Percentiles rank a stretch among this genome's conserved stretches.
Evolutionary conservation across 2,888 invertebrate genomes (phyloP).

Genomic region (Ferdinandea cuprea): DNA sequence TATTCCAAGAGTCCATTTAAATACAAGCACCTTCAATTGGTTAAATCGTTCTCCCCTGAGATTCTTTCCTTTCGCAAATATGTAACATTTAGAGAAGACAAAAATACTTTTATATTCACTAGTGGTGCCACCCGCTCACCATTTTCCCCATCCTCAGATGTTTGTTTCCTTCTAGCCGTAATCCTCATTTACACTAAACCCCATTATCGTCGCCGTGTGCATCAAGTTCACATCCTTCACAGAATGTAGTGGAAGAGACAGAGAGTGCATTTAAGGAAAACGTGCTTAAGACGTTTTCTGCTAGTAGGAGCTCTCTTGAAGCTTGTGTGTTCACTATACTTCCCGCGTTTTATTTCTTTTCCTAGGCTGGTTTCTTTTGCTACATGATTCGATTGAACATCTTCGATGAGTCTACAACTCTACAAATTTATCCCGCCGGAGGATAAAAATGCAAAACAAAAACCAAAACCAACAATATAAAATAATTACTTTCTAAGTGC

Average conservation of each 20-base stretch:
- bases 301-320: slow-evolving; percentile 36
- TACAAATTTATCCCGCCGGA: neutral
- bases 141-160: neutral
- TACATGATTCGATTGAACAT: slow-evolving; percentile 27
- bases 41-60: slow-evolving; percentile 34
- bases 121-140: neutral
- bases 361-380: slow-evolving; percentile 1
- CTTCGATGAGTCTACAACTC: slow-evolving; percentile 1
- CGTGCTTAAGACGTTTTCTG: slow-evolving; percentile 71
- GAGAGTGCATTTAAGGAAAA: slow-evolving; percentile 70
- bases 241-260: slow-evolving; percentile 38
- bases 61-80: slow-evolving; percentile 27
- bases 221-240: slow-evolving; percentile 70
- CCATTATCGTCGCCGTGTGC: slow-evolving; percentile 52
- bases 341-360: neutral
- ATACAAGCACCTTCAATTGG: slow-evolving; percentile 43
- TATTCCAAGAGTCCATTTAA: slow-evolving; percentile 24
- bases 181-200: slow-evolving; percentile 64
- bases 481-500: slow-evolving; percentile 67
- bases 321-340: slow-evolving; percentile 11
- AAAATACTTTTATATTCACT: no score
- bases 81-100: neutral
- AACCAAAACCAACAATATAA: slow-evolving; percentile 2
- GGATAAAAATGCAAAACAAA: slow-evolving; percentile 3
- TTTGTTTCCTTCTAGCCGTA: slow-evolving; percentile 31